Conservation (phyloP, 1,140 invertebrate genomes). For the Sitophilus oryzae region DNA sequence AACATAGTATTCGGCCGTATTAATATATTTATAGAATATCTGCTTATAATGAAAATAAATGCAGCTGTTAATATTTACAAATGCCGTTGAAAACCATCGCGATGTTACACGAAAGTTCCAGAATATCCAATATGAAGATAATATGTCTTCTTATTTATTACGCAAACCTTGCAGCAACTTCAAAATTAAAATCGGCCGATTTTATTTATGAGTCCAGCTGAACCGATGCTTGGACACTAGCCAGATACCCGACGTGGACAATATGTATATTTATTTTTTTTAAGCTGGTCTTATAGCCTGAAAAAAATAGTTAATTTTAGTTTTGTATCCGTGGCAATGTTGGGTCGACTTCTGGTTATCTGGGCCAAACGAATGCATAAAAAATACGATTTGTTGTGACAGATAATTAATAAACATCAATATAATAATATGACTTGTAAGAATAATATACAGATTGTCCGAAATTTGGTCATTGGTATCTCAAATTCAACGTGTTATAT, state of each 20-base stretch:
- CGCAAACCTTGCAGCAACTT: slow-evolving; percentile 5
- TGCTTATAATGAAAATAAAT: too few relatives aligned
- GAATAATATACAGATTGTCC: too few relatives aligned
- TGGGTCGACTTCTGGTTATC: not conserved
- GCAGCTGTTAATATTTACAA: too few relatives aligned
- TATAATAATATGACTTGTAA: too few relatives aligned
- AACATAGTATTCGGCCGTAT: too few relatives aligned
- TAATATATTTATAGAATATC: too few relatives aligned
- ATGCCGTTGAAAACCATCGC: too few relatives aligned
- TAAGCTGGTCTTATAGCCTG: slow-evolving; percentile 7
- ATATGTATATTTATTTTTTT: slow-evolving; percentile 22
- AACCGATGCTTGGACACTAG: slow-evolving; percentile 26
- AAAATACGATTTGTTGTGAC: not conserved
- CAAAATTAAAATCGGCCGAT: slow-evolving; percentile 16
- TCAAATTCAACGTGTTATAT: too few relatives aligned
- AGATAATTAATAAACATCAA: too few relatives aligned
- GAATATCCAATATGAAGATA: too few relatives aligned
- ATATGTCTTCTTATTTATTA: slow-evolving; percentile 9
- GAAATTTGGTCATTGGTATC: too few relatives aligned
- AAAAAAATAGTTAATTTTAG: slow-evolving; percentile 29
- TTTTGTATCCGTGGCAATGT: not conserved
- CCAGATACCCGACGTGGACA: slow-evolving; percentile 22
- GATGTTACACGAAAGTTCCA: too few relatives aligned
- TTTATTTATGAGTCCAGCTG: slow-evolving; percentile 27
- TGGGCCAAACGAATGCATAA: not conserved